Evolutionary conservation across 2,797 vertebrate genomes (phyloP).

Genomic region (Peromyscus attwateri): DNA sequence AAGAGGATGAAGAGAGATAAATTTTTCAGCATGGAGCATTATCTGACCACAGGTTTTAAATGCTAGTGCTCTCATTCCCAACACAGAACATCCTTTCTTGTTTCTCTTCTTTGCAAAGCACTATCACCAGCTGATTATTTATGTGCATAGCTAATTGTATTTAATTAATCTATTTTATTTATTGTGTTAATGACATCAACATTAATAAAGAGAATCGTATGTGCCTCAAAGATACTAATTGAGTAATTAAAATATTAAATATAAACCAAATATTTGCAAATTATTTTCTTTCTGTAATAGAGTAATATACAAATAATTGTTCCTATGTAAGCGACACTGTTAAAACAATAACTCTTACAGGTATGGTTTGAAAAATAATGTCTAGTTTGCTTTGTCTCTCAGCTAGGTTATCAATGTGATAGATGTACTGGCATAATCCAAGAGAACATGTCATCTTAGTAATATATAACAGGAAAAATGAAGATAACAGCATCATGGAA

Average conservation of each 20-base stretch:
- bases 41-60: background rate
- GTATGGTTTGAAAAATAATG: background rate
- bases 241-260: conserved; percentile 34
- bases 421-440: conserved; percentile 66
- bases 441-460: conserved; percentile 67
- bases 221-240: background rate
- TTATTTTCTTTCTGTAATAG: background rate
- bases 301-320: conserved; percentile 19
- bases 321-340: background rate
- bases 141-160: background rate
- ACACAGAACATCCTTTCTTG: background rate
- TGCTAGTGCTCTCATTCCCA: background rate
- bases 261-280: conserved; percentile 9
- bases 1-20: background rate
- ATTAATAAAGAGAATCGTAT: background rate
- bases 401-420: conserved; percentile 66
- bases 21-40: background rate
- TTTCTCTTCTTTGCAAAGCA: background rate
- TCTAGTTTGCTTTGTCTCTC: conserved; percentile 24
- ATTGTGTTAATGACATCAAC: background rate
- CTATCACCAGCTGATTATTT: background rate
- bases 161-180: conserved; percentile 1
- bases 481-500: conserved; percentile 57
- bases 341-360: conserved; percentile 39
- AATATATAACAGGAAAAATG: conserved; percentile 70